These are phyloP conservation scores for Anoplolepis gracilipes DNA, from an alignment of 1,140 invertebrate genomes.

Conservation along the genomic window DNA sequence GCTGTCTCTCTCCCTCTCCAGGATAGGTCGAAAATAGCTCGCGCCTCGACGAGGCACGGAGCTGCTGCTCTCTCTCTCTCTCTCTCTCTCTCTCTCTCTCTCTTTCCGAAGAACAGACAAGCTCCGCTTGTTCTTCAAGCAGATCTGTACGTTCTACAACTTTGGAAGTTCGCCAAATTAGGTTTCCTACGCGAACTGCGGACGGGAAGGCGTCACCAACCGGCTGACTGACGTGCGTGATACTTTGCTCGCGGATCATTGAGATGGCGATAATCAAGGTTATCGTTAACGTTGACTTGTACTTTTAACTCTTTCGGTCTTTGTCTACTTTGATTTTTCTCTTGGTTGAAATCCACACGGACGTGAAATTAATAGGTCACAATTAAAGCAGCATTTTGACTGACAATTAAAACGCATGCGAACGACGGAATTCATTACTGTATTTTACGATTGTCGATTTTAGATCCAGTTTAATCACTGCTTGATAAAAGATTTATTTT, in stretches of 20 bases:
- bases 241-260: constrained; percentile 55
- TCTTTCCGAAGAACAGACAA: background rate
- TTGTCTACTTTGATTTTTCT: background rate
- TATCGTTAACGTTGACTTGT: constrained; percentile 60
- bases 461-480: background rate
- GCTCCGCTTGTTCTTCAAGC: constrained; percentile 22
- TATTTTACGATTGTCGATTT: background rate
- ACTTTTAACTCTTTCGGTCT: constrained; percentile 16
- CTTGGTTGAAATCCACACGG: background rate
- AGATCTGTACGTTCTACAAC: constrained; percentile 29
- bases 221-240: background rate
- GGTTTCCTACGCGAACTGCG: constrained; percentile 41
- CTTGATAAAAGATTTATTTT: too few species aligned
- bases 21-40: constrained; percentile 59
- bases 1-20: background rate
- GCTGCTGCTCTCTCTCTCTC: background rate
- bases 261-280: constrained; percentile 72
- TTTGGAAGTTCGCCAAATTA: constrained; percentile 69
- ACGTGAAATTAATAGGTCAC: constrained; percentile 1
- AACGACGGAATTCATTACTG: background rate
- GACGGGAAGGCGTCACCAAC: background rate
- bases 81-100: too few species aligned
- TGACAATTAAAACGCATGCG: background rate
- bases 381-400: background rate
- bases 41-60: constrained; percentile 17